phyloP scores from a whole-genome alignment of 2,888 invertebrate species.

The Cheilosia urbana region DNA sequence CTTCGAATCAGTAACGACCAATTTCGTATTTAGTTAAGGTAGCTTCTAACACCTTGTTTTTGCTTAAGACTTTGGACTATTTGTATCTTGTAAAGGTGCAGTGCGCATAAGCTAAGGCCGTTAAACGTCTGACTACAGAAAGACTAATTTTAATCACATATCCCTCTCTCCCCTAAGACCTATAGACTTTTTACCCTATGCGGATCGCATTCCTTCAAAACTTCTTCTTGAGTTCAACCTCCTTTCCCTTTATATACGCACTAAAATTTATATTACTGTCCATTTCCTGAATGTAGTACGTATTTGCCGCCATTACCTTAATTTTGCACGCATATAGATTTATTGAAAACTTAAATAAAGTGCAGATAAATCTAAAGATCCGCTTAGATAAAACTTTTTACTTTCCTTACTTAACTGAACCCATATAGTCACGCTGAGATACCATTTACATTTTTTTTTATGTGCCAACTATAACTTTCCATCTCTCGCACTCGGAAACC shows the following conservation, averaged over 20 bases:
- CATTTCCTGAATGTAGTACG: constrained; percentile 1
- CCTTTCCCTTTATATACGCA: neutral
- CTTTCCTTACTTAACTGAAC: neutral
- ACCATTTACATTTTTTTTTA: constrained; percentile 45
- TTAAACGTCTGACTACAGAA: too few relatives aligned
- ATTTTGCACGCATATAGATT: constrained; percentile 16
- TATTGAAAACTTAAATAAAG: constrained; percentile 21
- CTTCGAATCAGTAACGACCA: too few relatives aligned
- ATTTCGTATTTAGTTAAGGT: too few relatives aligned
- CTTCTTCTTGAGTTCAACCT: neutral
- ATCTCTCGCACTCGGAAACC: constrained; percentile 71
- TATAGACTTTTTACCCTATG: too few relatives aligned
- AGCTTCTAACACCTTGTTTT: too few relatives aligned
- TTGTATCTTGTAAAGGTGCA: too few relatives aligned
- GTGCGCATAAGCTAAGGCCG: too few relatives aligned
- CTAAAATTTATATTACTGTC: neutral
- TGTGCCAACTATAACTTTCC: constrained; percentile 40
- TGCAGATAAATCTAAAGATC: constrained; percentile 24
- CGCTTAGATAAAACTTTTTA: constrained; percentile 1
- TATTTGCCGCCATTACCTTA: neutral
- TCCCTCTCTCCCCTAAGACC: too few relatives aligned
- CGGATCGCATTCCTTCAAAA: too few relatives aligned
- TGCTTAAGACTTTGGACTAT: too few relatives aligned
- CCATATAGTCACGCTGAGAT: constrained; percentile 1
- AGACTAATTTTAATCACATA: too few relatives aligned